These are phyloP conservation scores for Emydoidea blandingii DNA, from an alignment of 2,797 vertebrate species.

Conservation along the genomic window DNA sequence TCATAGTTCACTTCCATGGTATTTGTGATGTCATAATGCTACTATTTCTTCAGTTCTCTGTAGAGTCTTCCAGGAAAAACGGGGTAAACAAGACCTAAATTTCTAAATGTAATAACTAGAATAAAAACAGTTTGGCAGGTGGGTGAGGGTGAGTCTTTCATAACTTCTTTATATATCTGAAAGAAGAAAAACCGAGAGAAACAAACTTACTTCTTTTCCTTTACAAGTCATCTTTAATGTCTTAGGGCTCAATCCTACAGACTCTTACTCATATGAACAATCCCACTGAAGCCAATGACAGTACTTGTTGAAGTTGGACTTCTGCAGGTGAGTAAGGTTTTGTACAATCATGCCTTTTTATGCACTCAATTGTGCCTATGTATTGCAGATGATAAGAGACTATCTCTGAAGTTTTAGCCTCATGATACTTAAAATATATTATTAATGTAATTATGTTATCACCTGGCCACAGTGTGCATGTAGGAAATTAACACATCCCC, in stretches of 20 bases:
- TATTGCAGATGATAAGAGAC: neutral
- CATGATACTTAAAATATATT: no score
- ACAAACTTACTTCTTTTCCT: neutral
- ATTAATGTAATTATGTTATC: no score
- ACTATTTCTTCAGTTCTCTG: neutral
- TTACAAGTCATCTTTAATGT: rapidly evolving
- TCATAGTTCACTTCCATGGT: neutral
- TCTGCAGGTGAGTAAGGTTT: neutral
- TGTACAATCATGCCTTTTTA: neutral
- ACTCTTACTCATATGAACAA: neutral
- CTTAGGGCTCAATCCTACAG: neutral
- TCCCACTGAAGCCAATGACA: neutral
- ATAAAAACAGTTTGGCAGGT: neutral
- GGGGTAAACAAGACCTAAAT: rapidly evolving
- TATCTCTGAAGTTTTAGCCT: neutral
- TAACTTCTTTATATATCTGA: neutral
- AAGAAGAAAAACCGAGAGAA: neutral
- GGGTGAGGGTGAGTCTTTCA: neutral
- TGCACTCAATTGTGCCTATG: neutral
- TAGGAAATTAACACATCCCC: neutral
- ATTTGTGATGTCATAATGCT: rapidly evolving
- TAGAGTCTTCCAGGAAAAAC: neutral
- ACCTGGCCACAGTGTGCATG: neutral
- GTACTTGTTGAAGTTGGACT: neutral
- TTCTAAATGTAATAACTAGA: neutral